These are phyloP conservation scores for Euwallacea similis DNA, from an alignment of 1,140 invertebrate genomes.

Conservation along the genomic window DNA sequence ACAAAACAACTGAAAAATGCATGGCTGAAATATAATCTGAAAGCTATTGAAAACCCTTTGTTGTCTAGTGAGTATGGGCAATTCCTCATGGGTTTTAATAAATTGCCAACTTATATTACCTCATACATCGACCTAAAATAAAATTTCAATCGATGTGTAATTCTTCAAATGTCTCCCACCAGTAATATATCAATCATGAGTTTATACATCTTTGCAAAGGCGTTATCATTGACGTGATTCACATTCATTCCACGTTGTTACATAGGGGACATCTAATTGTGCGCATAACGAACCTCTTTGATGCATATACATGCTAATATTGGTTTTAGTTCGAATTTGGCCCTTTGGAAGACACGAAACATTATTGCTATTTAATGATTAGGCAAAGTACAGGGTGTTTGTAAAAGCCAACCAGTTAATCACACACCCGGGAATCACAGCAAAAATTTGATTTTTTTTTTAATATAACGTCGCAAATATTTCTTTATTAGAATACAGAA, in stretches of 20 bases:
- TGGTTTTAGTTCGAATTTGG: not conserved
- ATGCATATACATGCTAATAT: not conserved
- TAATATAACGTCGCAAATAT: too few relatives aligned
- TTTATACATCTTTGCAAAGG: slow-evolving; percentile 2
- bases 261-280: not conserved
- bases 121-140: slow-evolving; percentile 2
- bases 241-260: not conserved
- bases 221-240: not conserved
- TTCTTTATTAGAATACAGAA: too few relatives aligned
- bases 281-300: not conserved
- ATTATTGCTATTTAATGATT: too few relatives aligned
- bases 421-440: too few relatives aligned
- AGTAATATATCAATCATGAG: slow-evolving; percentile 1
- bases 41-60: slow-evolving; percentile 19
- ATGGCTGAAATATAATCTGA: slow-evolving; percentile 9
- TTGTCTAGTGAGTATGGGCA: slow-evolving; percentile 4
- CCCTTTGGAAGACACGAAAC: not conserved
- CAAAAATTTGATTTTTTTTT: too few relatives aligned
- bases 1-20: slow-evolving; percentile 21
- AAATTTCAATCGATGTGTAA: too few relatives aligned
- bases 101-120: slow-evolving; percentile 5
- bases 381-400: too few relatives aligned
- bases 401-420: too few relatives aligned
- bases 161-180: too few relatives aligned
- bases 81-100: slow-evolving; percentile 14